phyloP scores from a whole-genome alignment of 2,113 vertebrate genomes.

The Sardina pilchardus region DNA sequence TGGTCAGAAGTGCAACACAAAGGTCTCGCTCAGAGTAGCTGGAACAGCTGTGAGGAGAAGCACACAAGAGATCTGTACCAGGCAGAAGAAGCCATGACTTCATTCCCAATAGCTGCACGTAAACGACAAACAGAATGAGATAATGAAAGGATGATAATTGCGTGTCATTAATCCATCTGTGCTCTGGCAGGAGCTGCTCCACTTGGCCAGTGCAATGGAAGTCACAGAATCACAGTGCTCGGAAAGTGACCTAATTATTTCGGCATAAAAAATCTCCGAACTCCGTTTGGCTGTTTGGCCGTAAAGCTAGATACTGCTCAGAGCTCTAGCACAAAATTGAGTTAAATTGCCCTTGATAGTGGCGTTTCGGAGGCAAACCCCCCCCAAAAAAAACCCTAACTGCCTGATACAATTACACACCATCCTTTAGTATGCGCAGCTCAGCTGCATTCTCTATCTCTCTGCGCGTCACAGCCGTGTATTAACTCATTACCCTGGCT shows the following conservation, averaged over 20 bases:
- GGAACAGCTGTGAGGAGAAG: neutral
- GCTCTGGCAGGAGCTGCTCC: neutral
- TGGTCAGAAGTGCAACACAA: neutral
- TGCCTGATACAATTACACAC: neutral
- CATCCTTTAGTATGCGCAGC: neutral
- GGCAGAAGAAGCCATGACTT: neutral
- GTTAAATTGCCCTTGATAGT: neutral
- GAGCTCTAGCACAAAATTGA: neutral
- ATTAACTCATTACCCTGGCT: slow-evolving; percentile 22
- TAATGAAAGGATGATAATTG: neutral
- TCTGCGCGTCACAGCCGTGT: slow-evolving; percentile 10
- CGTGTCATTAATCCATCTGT: neutral
- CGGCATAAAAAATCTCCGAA: neutral
- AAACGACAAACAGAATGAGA: slow-evolving; percentile 1
- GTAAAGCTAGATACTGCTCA: neutral
- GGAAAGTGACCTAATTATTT: slow-evolving; percentile 40
- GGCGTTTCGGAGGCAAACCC: neutral
- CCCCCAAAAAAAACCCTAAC: neutral
- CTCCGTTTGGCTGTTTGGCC: neutral
- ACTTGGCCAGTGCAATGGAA: neutral
- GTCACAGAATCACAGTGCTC: slow-evolving; percentile 1
- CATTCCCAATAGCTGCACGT: neutral
- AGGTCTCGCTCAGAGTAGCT: neutral
- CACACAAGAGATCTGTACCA: neutral
- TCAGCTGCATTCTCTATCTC: neutral